These are phyloP conservation scores for mouse (Mus musculus) DNA, from an alignment of 2,113 vertebrate genomes.

Conservation along the genomic window DNA sequence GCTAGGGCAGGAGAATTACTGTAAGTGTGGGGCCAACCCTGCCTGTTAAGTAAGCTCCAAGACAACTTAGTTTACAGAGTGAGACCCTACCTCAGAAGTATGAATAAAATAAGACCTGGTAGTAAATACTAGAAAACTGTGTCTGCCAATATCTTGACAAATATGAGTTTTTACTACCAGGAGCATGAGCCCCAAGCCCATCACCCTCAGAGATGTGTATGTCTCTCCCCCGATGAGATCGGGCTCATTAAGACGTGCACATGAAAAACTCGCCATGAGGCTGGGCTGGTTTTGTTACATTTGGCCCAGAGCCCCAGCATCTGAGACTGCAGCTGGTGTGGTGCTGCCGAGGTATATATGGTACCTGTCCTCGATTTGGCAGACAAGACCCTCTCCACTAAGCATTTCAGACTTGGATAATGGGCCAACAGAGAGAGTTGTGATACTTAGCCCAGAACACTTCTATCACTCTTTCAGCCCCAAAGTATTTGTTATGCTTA, in stretches of 20 bases:
- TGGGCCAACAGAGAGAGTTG: conserved; percentile 58
- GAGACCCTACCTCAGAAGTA: background rate
- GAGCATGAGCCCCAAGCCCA: background rate
- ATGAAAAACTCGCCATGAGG: background rate
- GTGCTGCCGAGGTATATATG: background rate
- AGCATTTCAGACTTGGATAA: conserved; percentile 70
- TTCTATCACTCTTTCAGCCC: conserved; percentile 67
- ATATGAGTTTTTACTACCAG: conserved; percentile 52
- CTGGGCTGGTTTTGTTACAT: conserved; percentile 51
- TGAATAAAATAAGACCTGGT: background rate
- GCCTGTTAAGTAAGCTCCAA: background rate
- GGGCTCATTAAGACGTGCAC: background rate
- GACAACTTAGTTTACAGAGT: background rate
- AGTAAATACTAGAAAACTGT: conserved; percentile 45
- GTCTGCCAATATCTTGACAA: conserved; percentile 19
- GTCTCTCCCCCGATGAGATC: background rate
- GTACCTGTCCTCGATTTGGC: conserved; percentile 72
- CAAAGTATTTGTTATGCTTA: conserved; percentile 68
- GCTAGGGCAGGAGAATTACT: background rate
- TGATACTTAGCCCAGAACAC: conserved; percentile 64
- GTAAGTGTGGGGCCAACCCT: background rate
- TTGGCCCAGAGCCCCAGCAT: conserved; percentile 46
- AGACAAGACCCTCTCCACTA: conserved; percentile 35
- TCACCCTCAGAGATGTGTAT: background rate
- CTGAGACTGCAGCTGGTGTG: conserved; percentile 72